A percentile compares a stretch with the other conserved stretches of the same genome.
Evolutionary conservation across 2,888 invertebrate genomes (phyloP).

Genomic region (Cheilosia impressa): DNA sequence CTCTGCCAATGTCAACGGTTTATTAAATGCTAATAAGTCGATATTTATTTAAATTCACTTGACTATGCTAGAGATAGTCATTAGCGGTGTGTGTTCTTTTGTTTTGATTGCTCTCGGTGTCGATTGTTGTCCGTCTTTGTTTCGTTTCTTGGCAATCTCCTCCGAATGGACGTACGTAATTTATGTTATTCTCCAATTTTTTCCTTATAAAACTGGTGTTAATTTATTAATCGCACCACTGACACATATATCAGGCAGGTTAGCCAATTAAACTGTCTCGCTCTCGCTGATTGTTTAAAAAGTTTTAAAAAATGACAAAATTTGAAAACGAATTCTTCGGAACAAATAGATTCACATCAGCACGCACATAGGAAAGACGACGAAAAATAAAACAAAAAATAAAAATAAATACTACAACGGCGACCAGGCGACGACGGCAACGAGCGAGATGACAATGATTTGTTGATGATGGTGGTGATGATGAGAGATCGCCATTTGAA

Average conservation of each 20-base stretch:
- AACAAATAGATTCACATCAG: slow-evolving; percentile 43
- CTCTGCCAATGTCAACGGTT: slow-evolving; percentile 41
- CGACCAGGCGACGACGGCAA: slow-evolving; percentile 31
- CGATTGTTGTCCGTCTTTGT: slow-evolving; percentile 29
- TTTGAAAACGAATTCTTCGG: slow-evolving; percentile 11
- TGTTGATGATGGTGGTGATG: slow-evolving; percentile 63
- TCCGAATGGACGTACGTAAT: slow-evolving; percentile 7
- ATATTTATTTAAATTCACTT: slow-evolving; percentile 8
- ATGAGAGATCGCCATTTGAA: slow-evolving; percentile 52
- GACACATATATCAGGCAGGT: slow-evolving; percentile 4
- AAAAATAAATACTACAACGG: slow-evolving; percentile 43
- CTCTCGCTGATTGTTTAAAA: background rate
- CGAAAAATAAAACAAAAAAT: slow-evolving; percentile 8
- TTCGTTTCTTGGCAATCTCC: slow-evolving; percentile 49
- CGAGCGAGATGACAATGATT: slow-evolving; percentile 67
- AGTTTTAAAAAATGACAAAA: background rate
- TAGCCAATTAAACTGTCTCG: no score
- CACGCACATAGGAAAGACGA: slow-evolving; percentile 17
- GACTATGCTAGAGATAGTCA: background rate
- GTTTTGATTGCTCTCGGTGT: slow-evolving; percentile 49
- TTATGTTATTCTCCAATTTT: slow-evolving; percentile 38
- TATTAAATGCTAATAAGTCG: slow-evolving; percentile 31
- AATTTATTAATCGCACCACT: slow-evolving; percentile 17
- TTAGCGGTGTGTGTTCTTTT: slow-evolving; percentile 21
- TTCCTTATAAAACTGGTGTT: slow-evolving; percentile 3